Evolutionary conservation across 2,113 vertebrate species (phyloP), one percentile per base, ranked within the genome.

Genomic region (Lepidothrix coronata): DNA sequence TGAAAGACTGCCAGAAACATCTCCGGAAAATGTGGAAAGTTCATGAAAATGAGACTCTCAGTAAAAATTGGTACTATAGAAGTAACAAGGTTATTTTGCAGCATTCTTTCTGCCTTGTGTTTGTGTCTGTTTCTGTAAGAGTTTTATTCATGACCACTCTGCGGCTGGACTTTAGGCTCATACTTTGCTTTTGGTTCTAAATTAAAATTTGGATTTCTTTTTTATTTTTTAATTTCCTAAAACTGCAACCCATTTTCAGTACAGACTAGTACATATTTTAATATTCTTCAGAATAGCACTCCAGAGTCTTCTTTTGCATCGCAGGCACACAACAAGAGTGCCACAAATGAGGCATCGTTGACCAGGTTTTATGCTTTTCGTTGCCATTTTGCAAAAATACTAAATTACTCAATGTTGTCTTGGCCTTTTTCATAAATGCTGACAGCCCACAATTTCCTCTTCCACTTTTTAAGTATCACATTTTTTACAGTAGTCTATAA

Each of bases 401-500:
- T 92, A 31, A 94, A 95, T 91, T 96, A 88, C 94, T 97, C 93
- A 78, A 9, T 77, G 48, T 96, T 93, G 88, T 97, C 97, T 94
- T 93, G 85, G 97, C 75, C 96, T 97, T 94, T 96, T 94, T 90
- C 91, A 78, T 95, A 96, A 93, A 94, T 97, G 97, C 96, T 98
- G 98, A 98, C 93, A 80, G 70, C 90, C 94, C 94, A 94, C 94
- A 97, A 96, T 98, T 98, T 97, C 91, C 95, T 97, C 58, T 91
- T 96, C 71, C 46, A 96, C 74, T 97, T 97, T 97, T 97, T 96
- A 92, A 97, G 89, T 97, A 96, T 96, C 91, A 70, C 54, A 4
- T 91, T 98, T 97, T 98, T 98, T 97, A 97, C 96, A 96, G 95
- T 97, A 97, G 92, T 96, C 98, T 97, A 96, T 98, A 98, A 98